phyloP scores from a whole-genome alignment of 1,140 invertebrate species.

The Aporrectodea caliginosa region DNA sequence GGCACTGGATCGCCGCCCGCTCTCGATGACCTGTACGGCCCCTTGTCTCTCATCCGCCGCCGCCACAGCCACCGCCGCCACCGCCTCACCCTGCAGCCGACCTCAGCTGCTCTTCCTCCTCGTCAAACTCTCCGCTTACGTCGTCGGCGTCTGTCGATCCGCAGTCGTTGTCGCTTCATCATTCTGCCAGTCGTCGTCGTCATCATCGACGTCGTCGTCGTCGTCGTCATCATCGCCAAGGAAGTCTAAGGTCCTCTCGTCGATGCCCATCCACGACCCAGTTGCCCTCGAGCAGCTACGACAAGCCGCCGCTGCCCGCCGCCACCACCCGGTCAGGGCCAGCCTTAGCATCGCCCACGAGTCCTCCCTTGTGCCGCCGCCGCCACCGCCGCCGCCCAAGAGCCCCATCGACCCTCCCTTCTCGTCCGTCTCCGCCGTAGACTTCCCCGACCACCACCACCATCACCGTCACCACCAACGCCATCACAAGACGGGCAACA shows the following conservation, averaged over 20 bases:
- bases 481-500: not conserved
- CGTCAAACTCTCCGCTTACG: too few relatives aligned
- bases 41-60: too few relatives aligned
- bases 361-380: not conserved
- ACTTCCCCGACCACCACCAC: not conserved
- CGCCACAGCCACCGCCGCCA: too few relatives aligned
- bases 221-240: not conserved
- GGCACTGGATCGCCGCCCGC: too few relatives aligned
- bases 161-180: not conserved
- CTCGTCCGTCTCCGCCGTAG: not conserved
- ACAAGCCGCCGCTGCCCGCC: not conserved
- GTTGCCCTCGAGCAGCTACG: not conserved
- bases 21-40: too few relatives aligned
- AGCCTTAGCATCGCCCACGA: not conserved
- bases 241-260: not conserved
- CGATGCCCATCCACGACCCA: not conserved
- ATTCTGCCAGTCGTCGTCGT: not conserved
- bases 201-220: not conserved
- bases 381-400: too few relatives aligned
- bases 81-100: too few relatives aligned
- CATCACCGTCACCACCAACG: too few relatives aligned
- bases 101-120: too few relatives aligned
- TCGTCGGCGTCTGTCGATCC: too few relatives aligned
- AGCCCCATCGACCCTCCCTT: not conserved
- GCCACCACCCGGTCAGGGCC: not conserved